phyloP scores from a whole-genome alignment of 2,113 vertebrate species.

The Manacus vitellinus region DNA sequence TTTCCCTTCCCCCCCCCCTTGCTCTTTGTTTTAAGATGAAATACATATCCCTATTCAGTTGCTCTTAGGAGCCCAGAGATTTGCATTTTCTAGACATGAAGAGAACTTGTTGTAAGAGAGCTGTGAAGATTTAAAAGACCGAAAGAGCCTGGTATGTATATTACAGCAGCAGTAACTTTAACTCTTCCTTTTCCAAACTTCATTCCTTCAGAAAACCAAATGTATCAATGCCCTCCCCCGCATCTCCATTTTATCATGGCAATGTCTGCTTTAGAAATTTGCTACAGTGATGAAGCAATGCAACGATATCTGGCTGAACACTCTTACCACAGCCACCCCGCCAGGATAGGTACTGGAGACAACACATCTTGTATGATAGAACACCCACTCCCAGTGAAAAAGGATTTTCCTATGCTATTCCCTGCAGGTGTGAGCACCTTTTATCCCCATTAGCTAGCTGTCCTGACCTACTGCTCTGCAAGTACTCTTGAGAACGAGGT shows the following conservation, averaged over 20 bases:
- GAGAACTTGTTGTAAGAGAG: slow-evolving; percentile 71
- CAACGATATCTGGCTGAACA: not conserved
- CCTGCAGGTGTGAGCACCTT: not conserved
- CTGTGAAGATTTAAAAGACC: slow-evolving; percentile 70
- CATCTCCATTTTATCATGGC: not conserved
- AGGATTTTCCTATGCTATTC: not conserved
- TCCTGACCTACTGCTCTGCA: not conserved
- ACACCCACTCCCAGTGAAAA: not conserved
- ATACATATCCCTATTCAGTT: slow-evolving; percentile 72
- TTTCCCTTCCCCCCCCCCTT: slow-evolving; percentile 37
- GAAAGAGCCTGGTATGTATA: slow-evolving; percentile 30
- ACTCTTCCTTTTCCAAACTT: slow-evolving; percentile 50
- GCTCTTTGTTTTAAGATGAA: slow-evolving; percentile 80
- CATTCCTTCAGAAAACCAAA: not conserved
- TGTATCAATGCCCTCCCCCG: not conserved
- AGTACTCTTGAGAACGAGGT: fast-evolving
- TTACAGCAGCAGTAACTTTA: slow-evolving; percentile 56
- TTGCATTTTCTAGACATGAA: slow-evolving; percentile 73
- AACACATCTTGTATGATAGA: not conserved
- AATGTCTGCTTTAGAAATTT: not conserved
- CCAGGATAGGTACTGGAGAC: not conserved
- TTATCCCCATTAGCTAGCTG: not conserved
- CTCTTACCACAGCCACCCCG: not conserved
- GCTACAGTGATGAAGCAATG: not conserved
- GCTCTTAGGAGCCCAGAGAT: slow-evolving; percentile 67